phyloP scores from a whole-genome alignment of 2,113 vertebrate genomes.

The Labeo rohita region DNA sequence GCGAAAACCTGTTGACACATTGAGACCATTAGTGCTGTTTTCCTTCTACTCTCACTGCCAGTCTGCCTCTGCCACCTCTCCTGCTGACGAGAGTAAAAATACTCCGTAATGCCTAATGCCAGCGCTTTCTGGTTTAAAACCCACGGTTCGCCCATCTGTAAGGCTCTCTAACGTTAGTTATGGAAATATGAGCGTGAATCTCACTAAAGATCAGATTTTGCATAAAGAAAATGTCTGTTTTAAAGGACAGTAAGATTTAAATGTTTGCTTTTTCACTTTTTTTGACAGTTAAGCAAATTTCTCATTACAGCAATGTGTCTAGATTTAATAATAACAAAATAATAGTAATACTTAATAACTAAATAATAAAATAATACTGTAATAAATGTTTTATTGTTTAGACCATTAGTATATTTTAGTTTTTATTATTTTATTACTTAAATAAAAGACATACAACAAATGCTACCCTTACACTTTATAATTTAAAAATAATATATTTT shows the following conservation, averaged over 20 bases:
- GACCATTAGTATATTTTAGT: too few species aligned
- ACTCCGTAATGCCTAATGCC: constrained; percentile 37
- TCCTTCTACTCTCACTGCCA: constrained; percentile 50
- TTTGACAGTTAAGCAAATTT: neutral
- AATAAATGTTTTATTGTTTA: neutral
- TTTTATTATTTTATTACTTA: too few species aligned
- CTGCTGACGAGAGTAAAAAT: constrained; percentile 49
- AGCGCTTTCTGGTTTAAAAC: constrained; percentile 27
- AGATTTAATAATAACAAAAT: neutral
- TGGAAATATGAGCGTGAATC: constrained; percentile 11
- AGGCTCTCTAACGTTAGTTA: constrained; percentile 11
- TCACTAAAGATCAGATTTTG: neutral
- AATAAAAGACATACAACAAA: too few species aligned
- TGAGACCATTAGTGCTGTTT: constrained; percentile 57
- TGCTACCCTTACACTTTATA: neutral
- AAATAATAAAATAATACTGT: neutral
- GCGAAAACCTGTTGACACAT: constrained; percentile 59
- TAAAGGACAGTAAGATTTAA: neutral
- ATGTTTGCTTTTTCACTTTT: neutral
- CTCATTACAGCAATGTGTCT: neutral
- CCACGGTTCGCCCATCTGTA: constrained; percentile 30
- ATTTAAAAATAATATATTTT: neutral
- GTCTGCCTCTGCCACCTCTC: constrained; percentile 45
- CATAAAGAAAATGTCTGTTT: neutral
- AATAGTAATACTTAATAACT: neutral